A percentile compares a stretch with the other conserved stretches of the same genome.
phyloP scores from a whole-genome alignment of 2,113 vertebrate genomes.

The Coracopsis vasa region DNA sequence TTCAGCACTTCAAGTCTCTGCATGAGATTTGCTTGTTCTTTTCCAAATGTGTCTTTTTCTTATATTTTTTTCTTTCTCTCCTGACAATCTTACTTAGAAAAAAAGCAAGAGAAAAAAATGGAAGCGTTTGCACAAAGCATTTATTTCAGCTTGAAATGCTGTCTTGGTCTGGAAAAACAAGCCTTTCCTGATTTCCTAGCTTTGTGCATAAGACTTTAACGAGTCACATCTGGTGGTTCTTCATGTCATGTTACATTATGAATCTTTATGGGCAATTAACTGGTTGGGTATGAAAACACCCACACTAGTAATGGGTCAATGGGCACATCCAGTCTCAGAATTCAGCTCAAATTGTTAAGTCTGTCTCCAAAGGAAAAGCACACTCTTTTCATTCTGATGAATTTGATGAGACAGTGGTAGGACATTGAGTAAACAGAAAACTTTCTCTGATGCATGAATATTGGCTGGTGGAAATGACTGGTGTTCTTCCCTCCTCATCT shows the following conservation, averaged over 20 bases:
- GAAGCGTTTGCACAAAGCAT: neutral
- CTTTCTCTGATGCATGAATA: neutral
- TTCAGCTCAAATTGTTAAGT: neutral
- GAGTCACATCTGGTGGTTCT: conserved; percentile 63
- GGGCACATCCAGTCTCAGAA: conserved; percentile 28
- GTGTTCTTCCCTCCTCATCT: neutral
- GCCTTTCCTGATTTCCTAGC: conserved; percentile 4
- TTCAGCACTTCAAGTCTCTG: neutral
- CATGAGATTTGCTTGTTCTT: neutral
- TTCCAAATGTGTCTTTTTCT: neutral
- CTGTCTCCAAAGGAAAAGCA: neutral
- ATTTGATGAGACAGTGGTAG: neutral
- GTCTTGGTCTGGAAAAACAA: conserved; percentile 8
- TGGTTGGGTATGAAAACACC: conserved; percentile 65
- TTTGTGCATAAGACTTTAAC: conserved; percentile 32
- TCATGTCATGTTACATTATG: conserved; percentile 54
- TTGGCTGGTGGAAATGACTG: neutral
- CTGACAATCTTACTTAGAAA: neutral
- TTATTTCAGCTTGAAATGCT: conserved; percentile 7
- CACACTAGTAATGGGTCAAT: conserved; percentile 44
- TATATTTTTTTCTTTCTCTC: neutral
- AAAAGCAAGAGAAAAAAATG: neutral
- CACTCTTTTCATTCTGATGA: neutral
- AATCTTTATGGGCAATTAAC: conserved; percentile 63
- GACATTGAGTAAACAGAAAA: neutral